These are phyloP conservation scores for Anoura caudifer DNA, from an alignment of 2,113 vertebrate genomes.

Conservation along the genomic window DNA sequence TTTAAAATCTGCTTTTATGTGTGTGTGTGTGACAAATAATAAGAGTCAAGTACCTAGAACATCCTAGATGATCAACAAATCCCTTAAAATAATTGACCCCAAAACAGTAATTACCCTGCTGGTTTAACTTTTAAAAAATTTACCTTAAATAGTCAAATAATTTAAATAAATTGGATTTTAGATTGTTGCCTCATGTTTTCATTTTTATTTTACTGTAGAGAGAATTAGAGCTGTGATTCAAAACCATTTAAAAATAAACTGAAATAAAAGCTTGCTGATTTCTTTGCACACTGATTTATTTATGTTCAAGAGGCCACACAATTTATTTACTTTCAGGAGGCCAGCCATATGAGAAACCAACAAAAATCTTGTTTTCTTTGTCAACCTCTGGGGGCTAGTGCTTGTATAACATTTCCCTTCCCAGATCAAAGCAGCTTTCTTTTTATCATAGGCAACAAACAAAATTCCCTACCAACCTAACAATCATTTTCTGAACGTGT, in stretches of 20 bases:
- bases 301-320: neutral
- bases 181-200: neutral
- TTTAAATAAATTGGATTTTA: neutral
- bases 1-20: neutral
- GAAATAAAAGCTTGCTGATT: neutral
- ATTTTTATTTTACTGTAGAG: neutral
- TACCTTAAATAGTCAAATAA: slow-evolving; percentile 11
- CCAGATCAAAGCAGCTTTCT: neutral
- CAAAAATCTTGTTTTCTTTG: neutral
- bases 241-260: neutral
- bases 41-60: neutral
- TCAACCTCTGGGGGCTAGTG: neutral
- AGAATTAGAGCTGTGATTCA: neutral
- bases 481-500: neutral
- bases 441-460: neutral
- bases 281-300: neutral
- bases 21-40: neutral
- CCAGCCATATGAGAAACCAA: neutral
- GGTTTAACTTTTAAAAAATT: neutral
- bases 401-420: neutral
- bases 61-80: neutral
- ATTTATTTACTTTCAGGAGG: neutral
- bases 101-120: neutral
- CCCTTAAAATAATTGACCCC: neutral
- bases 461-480: neutral